Evolutionary conservation across 1,140 invertebrate genomes (phyloP).

Genomic region (Cydia strobilella): DNA sequence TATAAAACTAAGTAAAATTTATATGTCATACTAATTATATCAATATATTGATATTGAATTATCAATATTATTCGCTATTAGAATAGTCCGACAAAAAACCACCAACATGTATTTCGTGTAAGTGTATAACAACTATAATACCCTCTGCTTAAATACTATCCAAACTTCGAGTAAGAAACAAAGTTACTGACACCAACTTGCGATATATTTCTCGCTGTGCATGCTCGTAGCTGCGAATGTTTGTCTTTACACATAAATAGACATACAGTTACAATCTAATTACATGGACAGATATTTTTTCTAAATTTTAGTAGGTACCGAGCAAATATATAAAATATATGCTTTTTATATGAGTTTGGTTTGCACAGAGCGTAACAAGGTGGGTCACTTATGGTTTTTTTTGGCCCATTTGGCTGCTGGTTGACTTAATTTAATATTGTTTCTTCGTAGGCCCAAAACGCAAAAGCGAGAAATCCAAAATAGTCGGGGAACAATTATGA

Average conservation of each 20-base stretch:
- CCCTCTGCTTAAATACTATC: slow-evolving; percentile 24
- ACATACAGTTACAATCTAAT: not conserved
- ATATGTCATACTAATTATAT: too few species aligned
- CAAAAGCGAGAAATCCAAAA: too few species aligned
- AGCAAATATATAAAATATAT: not conserved
- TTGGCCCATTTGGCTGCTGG: slow-evolving; percentile 43
- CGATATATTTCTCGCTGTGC: slow-evolving; percentile 5
- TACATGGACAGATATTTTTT: not conserved
- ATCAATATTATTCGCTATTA: too few species aligned
- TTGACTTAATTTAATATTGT: slow-evolving; percentile 28
- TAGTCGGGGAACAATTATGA: too few species aligned
- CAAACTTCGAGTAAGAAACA: slow-evolving; percentile 22
- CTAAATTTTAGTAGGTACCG: not conserved
- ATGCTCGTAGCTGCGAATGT: not conserved
- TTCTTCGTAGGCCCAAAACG: not conserved
- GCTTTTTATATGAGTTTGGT: not conserved
- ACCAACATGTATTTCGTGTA: not conserved
- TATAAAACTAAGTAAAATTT: too few species aligned
- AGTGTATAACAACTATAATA: not conserved
- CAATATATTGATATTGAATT: too few species aligned
- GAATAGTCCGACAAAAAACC: not conserved
- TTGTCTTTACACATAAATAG: not conserved
- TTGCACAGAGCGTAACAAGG: slow-evolving; percentile 14
- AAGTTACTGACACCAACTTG: slow-evolving; percentile 27
- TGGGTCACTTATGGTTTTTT: slow-evolving; percentile 45